Conservation (phyloP, 2,797 vertebrate genomes). For the Luscinia megarhynchos region DNA sequence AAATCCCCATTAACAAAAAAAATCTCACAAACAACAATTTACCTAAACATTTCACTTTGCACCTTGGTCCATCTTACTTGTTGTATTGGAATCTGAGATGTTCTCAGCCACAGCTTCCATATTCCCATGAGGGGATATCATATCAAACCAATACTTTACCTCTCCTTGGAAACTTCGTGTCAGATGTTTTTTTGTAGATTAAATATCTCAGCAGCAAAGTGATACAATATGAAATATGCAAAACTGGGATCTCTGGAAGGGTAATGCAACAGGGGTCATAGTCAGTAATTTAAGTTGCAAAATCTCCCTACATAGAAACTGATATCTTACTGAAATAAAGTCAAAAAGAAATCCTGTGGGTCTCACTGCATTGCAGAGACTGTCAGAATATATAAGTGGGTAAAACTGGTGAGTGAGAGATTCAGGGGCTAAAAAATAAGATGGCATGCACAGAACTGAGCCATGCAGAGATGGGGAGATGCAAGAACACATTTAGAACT, state of each 20-base stretch:
- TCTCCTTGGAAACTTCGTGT: background rate
- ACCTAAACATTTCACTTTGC: background rate
- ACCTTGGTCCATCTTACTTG: background rate
- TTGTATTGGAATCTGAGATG: background rate
- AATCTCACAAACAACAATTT: rapidly evolving
- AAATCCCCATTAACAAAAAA: background rate
- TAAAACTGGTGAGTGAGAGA: background rate
- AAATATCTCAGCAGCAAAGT: background rate
- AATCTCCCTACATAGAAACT: background rate
- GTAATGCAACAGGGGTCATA: background rate
- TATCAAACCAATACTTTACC: background rate
- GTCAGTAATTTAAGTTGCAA: background rate
- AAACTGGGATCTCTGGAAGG: background rate
- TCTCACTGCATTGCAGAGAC: background rate
- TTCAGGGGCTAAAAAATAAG: rapidly evolving
- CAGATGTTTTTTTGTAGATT: background rate
- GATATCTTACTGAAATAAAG: background rate
- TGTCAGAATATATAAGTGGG: background rate
- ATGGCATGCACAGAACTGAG: background rate
- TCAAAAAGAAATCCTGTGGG: background rate
- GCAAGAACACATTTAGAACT: background rate
- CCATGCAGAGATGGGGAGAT: background rate
- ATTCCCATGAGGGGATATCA: background rate
- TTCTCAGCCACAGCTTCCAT: background rate
- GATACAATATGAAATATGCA: background rate